Conservation (phyloP, 2,113 vertebrate species). For the Ochotona curzoniae region DNA sequence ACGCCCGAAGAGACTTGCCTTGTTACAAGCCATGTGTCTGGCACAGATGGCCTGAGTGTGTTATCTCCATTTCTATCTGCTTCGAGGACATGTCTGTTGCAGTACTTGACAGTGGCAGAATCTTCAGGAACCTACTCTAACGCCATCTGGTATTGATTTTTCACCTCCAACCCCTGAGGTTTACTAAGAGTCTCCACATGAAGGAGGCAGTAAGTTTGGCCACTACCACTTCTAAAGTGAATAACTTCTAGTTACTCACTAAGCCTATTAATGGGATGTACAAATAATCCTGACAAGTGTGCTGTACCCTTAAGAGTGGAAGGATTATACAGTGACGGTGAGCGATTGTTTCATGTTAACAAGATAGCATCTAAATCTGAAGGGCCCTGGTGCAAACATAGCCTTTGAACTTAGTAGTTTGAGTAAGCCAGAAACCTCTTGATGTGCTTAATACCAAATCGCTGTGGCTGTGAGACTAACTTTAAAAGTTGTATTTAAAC, state of each 20-base stretch:
- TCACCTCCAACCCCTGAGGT: constrained; percentile 62
- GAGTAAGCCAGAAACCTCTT: not conserved
- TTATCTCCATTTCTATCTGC: constrained; percentile 67
- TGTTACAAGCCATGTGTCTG: constrained; percentile 69
- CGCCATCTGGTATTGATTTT: constrained; percentile 78
- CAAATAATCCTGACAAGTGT: constrained; percentile 25
- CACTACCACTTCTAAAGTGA: not conserved
- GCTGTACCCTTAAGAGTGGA: not conserved
- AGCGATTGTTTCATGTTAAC: not conserved
- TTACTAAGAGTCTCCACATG: constrained; percentile 60
- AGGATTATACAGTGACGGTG: not conserved
- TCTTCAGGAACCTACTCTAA: constrained; percentile 59
- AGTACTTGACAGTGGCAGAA: constrained; percentile 59
- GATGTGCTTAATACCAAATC: constrained; percentile 17
- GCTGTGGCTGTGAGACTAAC: not conserved
- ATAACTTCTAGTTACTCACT: not conserved
- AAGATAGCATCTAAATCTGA: not conserved
- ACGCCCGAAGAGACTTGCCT: constrained; percentile 66
- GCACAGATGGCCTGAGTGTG: constrained; percentile 73
- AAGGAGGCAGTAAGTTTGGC: constrained; percentile 56
- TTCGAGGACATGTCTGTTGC: constrained; percentile 44
- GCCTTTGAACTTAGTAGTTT: not conserved
- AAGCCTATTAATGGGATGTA: not conserved
- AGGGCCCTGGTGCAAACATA: not conserved
- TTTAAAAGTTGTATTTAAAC: constrained; percentile 31